These are phyloP conservation scores for Gallirallus australis DNA, from an alignment of 2,797 vertebrate species.

Conservation along the genomic window DNA sequence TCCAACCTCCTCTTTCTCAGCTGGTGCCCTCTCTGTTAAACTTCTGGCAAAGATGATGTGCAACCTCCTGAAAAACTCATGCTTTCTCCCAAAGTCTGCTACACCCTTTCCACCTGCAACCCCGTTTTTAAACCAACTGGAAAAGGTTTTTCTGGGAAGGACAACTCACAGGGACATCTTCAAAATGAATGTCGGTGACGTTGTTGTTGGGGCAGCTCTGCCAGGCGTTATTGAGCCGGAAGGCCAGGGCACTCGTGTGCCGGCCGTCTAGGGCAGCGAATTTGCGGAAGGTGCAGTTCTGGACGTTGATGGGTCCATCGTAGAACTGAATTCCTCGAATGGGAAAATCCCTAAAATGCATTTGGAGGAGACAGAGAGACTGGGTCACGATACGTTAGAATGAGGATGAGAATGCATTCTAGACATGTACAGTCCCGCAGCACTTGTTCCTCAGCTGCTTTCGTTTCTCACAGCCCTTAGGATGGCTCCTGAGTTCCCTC, in stretches of 20 bases:
- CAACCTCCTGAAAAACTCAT: accelerated
- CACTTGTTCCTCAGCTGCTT: background rate
- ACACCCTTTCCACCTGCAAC: background rate
- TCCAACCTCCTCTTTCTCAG: background rate
- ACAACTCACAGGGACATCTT: constrained; percentile 91
- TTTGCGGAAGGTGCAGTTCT: constrained; percentile 96
- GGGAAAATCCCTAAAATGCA: constrained; percentile 87
- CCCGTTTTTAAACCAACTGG: background rate
- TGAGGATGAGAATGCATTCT: background rate
- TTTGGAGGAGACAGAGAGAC: background rate
- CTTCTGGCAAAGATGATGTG: accelerated
- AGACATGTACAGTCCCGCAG: background rate
- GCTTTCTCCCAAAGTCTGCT: background rate
- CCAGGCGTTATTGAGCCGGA: constrained; percentile 97
- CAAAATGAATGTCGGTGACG: constrained; percentile 86
- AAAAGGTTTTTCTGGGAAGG: background rate
- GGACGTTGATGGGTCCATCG: constrained; percentile 92
- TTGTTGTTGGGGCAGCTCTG: constrained; percentile 98
- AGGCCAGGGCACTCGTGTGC: constrained; percentile 94
- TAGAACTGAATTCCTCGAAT: constrained; percentile 97
- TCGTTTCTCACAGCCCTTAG: background rate
- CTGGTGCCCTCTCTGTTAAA: accelerated
- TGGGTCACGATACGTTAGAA: background rate
- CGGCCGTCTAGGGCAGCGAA: constrained; percentile 89
- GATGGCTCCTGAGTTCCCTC: background rate